Base-by-base conservation (phyloP, 2,888 invertebrate species). In the Nomada hirtipes region DNA sequence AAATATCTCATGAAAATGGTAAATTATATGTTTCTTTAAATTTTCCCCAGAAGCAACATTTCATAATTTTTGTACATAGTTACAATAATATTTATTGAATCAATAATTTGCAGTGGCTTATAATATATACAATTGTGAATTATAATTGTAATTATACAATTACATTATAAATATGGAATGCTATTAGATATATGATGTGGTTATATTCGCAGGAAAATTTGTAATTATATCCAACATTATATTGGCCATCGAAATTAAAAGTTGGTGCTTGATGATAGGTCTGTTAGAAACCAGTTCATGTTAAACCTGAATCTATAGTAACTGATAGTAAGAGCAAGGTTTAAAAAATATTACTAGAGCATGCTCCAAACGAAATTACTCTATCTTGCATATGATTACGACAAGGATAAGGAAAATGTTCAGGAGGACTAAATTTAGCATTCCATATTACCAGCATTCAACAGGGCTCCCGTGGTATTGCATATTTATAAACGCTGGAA, bases 281-380 rank as follows among this genome's bases (percentile, higher is more conserved):
- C 13, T 50, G 55, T 76, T 47, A n/a, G 4, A 57, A 76, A 76
- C 76, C 76, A 55, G 76, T 67, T 72, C 50, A 42, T 42, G n/a
- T 26, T 71, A 29, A 7, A 23, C 18, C 20, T 20, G 20, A 26
- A 18, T 59, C 52, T 20, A 53, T 20, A 29, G 29, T 26, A 13
- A 63, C 20, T 63, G 55, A 42, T 44, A 50, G 20, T 36, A 57
- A 18, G 4, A n/a, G 47, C 10, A 29, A 20, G 13, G 23, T 29
- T 15, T 50, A 20, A 36, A 64, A 53, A 4, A 36, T 55, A 47
- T 18, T 20, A 55, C 11, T 52, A 59, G 18, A 36, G 29, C 7
- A 10, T 15, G 15, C 1, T 60, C 53, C 18, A 1, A 50, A 20
- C 26, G 20, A 65, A 23, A 57, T 42, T 67, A 47, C n/a, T 26